Evolutionary conservation across 2,888 invertebrate genomes (phyloP).

Genomic region (Conchocele bisecta): DNA sequence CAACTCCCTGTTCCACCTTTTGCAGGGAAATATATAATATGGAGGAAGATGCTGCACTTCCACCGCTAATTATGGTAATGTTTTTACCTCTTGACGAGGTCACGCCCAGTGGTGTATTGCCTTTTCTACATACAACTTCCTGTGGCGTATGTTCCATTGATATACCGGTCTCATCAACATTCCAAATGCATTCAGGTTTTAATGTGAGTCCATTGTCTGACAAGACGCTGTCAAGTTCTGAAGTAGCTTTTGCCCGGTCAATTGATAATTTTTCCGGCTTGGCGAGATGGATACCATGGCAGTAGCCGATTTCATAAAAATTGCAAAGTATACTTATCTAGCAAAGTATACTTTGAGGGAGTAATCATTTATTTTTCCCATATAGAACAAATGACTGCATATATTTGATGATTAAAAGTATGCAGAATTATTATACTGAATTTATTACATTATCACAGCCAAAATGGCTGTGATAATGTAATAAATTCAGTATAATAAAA

Average conservation of each 20-base stretch:
- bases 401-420: too few species aligned
- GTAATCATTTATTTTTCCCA: too few species aligned
- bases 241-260: background rate
- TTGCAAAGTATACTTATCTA: too few species aligned
- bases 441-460: too few species aligned
- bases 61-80: background rate
- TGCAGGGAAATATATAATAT: background rate
- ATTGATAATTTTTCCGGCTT: too few species aligned
- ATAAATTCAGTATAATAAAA: too few species aligned
- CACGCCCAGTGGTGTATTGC: background rate
- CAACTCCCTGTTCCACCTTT: background rate
- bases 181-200: background rate
- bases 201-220: background rate
- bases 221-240: background rate
- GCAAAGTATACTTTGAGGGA: too few species aligned
- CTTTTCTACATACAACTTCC: background rate
- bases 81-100: background rate
- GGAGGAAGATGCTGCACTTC: background rate
- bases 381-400: too few species aligned
- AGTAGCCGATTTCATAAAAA: too few species aligned
- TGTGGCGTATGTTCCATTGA: background rate
- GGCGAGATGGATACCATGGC: too few species aligned
- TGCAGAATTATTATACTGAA: too few species aligned
- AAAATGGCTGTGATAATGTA: too few species aligned
- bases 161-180: slow-evolving; percentile 4